Evolutionary conservation across 1,140 invertebrate genomes (phyloP).

Genomic region (Cydia fagiglandana): DNA sequence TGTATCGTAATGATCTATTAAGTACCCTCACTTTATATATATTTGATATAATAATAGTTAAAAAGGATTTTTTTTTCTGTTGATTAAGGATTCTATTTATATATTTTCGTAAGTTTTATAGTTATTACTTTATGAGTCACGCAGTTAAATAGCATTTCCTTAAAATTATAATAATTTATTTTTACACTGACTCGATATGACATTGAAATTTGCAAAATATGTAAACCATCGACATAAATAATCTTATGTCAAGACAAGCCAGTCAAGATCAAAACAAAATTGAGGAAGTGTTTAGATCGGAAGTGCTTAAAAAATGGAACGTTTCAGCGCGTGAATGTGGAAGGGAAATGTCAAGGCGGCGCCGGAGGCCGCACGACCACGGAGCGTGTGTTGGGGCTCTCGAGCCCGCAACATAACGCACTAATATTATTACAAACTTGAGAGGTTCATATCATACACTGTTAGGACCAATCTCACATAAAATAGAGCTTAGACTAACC

Average conservation of each 20-base stretch:
- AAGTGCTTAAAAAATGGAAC: slow-evolving; percentile 29
- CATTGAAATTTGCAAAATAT: slow-evolving; percentile 7
- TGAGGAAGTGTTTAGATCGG: slow-evolving; percentile 29
- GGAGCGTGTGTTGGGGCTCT: not conserved
- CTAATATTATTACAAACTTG: not conserved
- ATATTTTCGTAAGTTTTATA: too few relatives aligned
- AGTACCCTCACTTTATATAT: too few relatives aligned
- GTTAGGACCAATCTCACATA: not conserved
- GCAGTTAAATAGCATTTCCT: too few relatives aligned
- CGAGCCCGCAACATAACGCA: not conserved
- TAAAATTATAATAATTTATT: too few relatives aligned
- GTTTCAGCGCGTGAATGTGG: slow-evolving; percentile 31
- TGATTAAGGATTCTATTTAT: too few relatives aligned
- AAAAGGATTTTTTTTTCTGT: too few relatives aligned
- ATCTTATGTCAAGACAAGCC: not conserved
- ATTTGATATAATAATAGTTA: too few relatives aligned
- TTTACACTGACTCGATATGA: not conserved
- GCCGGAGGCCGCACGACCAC: slow-evolving; percentile 9
- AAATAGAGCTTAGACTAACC: not conserved
- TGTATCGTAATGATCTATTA: too few relatives aligned
- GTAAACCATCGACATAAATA: not conserved
- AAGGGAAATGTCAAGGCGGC: slow-evolving; percentile 33
- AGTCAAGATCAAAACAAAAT: slow-evolving; percentile 30
- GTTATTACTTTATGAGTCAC: too few relatives aligned
- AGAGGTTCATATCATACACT: not conserved